Evolutionary conservation across 2,888 invertebrate genomes (phyloP), one percentile per base, ranked within the genome.

Genomic region (Orthosia gracilis): DNA sequence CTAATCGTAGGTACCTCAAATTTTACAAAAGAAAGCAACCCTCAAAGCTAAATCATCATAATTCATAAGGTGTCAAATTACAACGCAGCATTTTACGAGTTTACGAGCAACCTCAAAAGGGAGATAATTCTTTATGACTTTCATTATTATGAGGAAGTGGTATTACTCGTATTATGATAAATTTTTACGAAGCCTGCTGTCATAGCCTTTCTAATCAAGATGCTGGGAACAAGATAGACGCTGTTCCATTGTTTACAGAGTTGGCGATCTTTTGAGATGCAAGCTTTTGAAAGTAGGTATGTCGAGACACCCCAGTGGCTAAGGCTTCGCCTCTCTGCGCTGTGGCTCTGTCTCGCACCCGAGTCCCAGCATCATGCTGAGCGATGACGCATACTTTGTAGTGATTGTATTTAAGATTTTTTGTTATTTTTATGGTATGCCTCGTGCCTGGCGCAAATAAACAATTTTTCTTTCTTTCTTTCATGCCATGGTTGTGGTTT

Each of bases 51-150:
- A 21, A 63, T 21, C 40, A 50, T 72, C 21, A 65, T 17, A 17
- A 62, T 62, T 69, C 50, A 76, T 21, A 69, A 50, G 62, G 50
- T 69, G 62, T 50, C 45, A 76, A 76, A 69, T 76, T 31, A 62
- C 45, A 69, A 49, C 55, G 18, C 45, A 49, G 55, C 21, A 49
- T 66, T 75, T 62, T 21, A 50, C 49, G 45, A 13, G 62, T 26
- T 76, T 54, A 72, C 73, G 63, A 73, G 54, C 54, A 23, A 50
- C 47, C 69, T 62, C 62, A 23, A 76, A 68, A 63, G 13, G 26
- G 26, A 61, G 62, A 69, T 62, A 52, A 50, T 62, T 23, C 45
- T 52, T 63, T 52, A 63, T 7, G 62, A 17, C 26, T 21, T 31
- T 73, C 4, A 64, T 73, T 69, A 63, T 58, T 13, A 31, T 45